Evolutionary conservation across 1,140 invertebrate genomes (phyloP), one percentile per base, ranked within the genome.

Genomic region (Carcinoscorpius rotundicauda): DNA sequence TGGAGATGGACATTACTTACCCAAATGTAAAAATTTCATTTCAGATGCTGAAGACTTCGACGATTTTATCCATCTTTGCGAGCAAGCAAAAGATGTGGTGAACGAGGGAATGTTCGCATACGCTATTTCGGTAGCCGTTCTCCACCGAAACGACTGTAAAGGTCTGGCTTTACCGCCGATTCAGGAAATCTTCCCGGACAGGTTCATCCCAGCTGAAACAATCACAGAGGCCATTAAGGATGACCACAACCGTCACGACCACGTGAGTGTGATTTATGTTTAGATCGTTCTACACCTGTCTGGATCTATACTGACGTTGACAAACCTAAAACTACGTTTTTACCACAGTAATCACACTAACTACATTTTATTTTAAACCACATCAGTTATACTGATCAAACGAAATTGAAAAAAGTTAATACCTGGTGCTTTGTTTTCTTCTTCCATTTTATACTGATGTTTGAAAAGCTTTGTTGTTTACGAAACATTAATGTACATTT

Each of bases 91-190:
- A 48, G 77, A 83, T 65, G 73, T 81, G 70, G 76, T 85, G 68
- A 87, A 86, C 76, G 80, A 81, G 50, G 80, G 81, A 81, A 80
- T 84, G 75, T 87, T 84, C 75, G 71, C 81, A 8, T 84, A 85
- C 62, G 81, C 82, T 5, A 74, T 85, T 53, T 81, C 77, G 56
- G 78, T 80, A 4, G 83, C 84, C 52, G 75, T 84, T 6, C 75
- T 82, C 65, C 83, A 86, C 73, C 78, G 84, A 50, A 70, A 76
- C 9, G 85, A 76, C 56, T 77, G 74, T 56, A 72, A 74, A 49
- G 79, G 81, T 65, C 78, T 86, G 61, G 76, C 77, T 55, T 66
- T 86, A 0, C 85, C 86, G 5, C 81, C 85, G 11, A 79, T 83
- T 51, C 86, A 86, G 71, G 85, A 87, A 73, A 78, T 86, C 66